Evolutionary conservation across 1,140 invertebrate species (phyloP).

Genomic region (Triops longicaudatus): DNA sequence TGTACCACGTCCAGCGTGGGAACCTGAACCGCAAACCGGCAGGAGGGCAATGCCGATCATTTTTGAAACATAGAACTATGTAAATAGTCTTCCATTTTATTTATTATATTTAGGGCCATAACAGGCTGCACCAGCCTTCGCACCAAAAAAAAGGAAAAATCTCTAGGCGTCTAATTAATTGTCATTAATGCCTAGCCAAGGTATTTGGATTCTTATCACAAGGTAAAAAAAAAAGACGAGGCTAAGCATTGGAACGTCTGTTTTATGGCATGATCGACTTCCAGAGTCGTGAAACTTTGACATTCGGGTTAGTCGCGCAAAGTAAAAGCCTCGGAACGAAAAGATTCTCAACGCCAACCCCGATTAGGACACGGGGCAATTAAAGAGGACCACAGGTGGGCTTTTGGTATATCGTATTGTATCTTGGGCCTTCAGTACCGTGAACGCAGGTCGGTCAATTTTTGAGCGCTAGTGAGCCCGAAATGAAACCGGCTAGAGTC

Average conservation of each 20-base stretch:
- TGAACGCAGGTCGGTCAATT: no score
- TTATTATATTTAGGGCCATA: no score
- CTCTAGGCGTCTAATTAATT: conserved; percentile 2
- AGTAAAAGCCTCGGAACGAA: neutral
- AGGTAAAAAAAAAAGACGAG: neutral
- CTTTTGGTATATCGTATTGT: neutral
- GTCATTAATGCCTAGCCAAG: neutral
- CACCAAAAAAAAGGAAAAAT: neutral
- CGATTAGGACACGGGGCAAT: conserved; percentile 5
- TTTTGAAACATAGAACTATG: conserved; percentile 2
- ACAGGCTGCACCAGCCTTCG: no score
- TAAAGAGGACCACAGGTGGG: conserved; percentile 6
- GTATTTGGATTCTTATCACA: neutral
- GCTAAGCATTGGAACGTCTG: neutral
- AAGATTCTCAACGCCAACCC: neutral
- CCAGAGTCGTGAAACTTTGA: neutral
- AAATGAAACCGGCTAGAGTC: neutral
- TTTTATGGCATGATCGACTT: neutral
- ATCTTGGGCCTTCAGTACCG: neutral
- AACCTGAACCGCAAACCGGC: neutral
- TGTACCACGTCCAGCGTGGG: neutral
- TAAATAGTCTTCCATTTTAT: neutral
- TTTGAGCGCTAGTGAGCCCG: neutral
- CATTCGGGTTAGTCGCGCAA: neutral
- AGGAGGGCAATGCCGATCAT: conserved; percentile 4